Conservation (phyloP, 2,113 vertebrate genomes). For the Azemiops feae region DNA sequence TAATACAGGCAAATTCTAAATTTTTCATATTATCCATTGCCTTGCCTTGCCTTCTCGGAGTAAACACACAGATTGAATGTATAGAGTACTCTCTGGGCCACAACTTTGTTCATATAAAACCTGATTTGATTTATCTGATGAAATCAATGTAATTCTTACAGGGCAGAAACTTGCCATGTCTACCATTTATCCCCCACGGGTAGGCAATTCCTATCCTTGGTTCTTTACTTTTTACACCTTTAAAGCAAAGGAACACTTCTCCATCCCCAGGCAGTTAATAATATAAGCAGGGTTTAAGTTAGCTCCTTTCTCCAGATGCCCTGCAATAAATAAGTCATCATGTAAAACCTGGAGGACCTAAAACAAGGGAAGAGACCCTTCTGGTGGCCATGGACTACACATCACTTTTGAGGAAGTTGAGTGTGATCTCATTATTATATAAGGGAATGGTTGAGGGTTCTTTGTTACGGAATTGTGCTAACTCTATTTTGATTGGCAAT, state of each 20-base stretch:
- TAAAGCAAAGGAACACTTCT: neutral
- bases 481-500: neutral
- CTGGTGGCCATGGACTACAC: neutral
- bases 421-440: neutral
- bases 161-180: neutral
- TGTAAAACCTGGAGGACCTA: neutral
- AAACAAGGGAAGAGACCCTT: neutral
- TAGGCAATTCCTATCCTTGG: neutral
- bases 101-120: neutral
- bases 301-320: neutral
- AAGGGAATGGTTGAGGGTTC: neutral
- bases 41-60: neutral
- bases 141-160: neutral
- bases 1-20: neutral
- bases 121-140: neutral
- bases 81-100: neutral
- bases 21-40: neutral
- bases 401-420: neutral
- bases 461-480: neutral
- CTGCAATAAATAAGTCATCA: neutral
- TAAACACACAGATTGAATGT: neutral
- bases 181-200: neutral
- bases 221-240: neutral
- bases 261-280: neutral
- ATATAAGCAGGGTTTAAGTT: neutral